Evolutionary conservation across 1,140 invertebrate species (phyloP), one percentile per base, ranked within the genome.

Genomic region (Lepeophtheirus salmonis): DNA sequence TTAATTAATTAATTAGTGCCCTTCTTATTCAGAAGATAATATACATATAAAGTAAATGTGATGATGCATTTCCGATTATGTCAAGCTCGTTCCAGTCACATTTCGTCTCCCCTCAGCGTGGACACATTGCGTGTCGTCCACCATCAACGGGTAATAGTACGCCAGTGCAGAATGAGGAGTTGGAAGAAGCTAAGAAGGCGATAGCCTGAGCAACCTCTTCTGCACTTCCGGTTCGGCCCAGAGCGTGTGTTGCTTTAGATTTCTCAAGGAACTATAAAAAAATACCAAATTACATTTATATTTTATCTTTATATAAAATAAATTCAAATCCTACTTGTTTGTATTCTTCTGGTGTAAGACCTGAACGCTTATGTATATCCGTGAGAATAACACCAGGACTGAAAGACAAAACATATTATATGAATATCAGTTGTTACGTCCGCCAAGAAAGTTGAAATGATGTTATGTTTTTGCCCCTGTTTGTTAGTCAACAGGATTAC

Each of bases 81-180:
- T n/a, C n/a, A n/a, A n/a, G n/a, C n/a, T n/a, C n/a, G n/a, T n/a
- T n/a, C n/a, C n/a, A n/a, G n/a, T n/a, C n/a, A n/a, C n/a, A n/a
- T n/a, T n/a, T n/a, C n/a, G n/a, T n/a, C n/a, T n/a, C n/a, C n/a
- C n/a, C n/a, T 63, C 50, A 65, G 18, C 65, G 62, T 0, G 60
- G 64, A 25, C 65, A 85, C 78, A 84, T 81, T 1, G 79, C 77
- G 71, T 83, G 80, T 62, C 83, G 71, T 3, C 86, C 86, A 23
- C 88, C 88, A 74, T 91, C 88, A 2, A 91, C 81, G 3, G 84
- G 79, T 20, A 91, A 61, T 55, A 76, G 80, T 2, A 76, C 82
- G 14, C 86, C 88, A 50, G 88, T 91, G 13, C 83, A 85, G 66
- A 86, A 89, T 62, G 78, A 83, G 12, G 86, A 77, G 63, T 78